These are phyloP conservation scores for Nomada fabriciana DNA, from an alignment of 2,888 invertebrate genomes.

Conservation along the genomic window DNA sequence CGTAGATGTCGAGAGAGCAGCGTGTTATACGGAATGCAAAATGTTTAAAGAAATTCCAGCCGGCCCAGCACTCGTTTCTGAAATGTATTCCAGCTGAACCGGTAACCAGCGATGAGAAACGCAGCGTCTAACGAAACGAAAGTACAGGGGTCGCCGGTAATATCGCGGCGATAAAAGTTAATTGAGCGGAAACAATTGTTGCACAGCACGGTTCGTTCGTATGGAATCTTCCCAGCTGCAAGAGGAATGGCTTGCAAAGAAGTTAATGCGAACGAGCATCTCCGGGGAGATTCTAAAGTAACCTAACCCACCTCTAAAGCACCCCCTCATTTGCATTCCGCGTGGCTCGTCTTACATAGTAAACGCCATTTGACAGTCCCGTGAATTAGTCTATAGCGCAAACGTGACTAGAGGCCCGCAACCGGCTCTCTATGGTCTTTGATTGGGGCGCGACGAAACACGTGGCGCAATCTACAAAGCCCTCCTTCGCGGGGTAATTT, in stretches of 20 bases:
- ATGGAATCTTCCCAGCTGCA: background rate
- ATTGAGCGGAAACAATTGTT: background rate
- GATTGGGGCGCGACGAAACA: slow-evolving; percentile 53
- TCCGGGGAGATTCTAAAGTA: slow-evolving; percentile 5
- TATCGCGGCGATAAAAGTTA: background rate
- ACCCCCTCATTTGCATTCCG: slow-evolving; percentile 56
- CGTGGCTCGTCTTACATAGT: slow-evolving; percentile 59
- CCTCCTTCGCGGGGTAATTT: slow-evolving; percentile 25
- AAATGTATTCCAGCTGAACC: background rate
- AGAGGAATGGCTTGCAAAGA: background rate
- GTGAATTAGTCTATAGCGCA: slow-evolving; percentile 57
- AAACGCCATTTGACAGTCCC: slow-evolving; percentile 62
- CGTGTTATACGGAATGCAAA: slow-evolving; percentile 1
- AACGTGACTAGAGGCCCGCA: slow-evolving; percentile 48
- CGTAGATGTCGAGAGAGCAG: slow-evolving; percentile 26
- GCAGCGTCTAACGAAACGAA: background rate
- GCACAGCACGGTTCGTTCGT: background rate
- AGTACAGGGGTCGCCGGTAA: too few species aligned
- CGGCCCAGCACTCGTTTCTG: background rate
- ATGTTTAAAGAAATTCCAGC: slow-evolving; percentile 38
- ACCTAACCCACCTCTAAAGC: slow-evolving; percentile 27
- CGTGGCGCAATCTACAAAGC: slow-evolving; percentile 48
- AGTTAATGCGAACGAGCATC: slow-evolving; percentile 17
- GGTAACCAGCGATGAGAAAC: background rate
- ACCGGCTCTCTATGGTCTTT: slow-evolving; percentile 44